Conservation (phyloP, 2,113 vertebrate genomes). For the Nycticryphes semicollaris region DNA sequence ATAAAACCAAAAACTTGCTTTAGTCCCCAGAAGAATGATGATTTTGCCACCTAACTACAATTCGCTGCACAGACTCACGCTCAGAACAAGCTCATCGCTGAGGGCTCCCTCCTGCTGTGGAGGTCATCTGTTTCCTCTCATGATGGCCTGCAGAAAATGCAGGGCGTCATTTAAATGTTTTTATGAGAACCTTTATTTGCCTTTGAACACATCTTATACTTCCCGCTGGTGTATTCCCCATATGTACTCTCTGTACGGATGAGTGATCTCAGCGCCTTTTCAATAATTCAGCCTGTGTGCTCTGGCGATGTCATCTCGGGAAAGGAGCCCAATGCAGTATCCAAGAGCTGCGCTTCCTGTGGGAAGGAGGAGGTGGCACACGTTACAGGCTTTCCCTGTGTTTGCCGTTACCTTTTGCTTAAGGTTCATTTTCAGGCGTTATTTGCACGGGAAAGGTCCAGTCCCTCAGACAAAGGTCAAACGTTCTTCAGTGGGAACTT, state of each 20-base stretch:
- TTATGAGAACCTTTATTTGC: neutral
- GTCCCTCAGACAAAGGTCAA: neutral
- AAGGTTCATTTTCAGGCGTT: neutral
- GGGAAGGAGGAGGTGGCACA: neutral
- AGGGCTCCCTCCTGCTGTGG: neutral
- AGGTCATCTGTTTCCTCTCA: neutral
- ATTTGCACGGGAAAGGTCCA: neutral
- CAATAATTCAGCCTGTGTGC: neutral
- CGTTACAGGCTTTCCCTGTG: neutral
- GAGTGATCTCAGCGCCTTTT: neutral
- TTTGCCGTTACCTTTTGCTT: accelerated
- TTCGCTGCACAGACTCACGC: accelerated
- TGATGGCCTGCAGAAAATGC: neutral
- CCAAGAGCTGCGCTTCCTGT: neutral
- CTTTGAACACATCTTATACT: neutral
- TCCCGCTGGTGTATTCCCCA: neutral
- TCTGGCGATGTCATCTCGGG: neutral
- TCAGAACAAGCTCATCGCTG: neutral
- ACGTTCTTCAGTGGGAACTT: neutral
- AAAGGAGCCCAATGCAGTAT: neutral
- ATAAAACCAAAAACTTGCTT: neutral
- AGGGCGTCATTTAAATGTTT: neutral
- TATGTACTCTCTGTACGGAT: accelerated
- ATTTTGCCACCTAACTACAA: neutral
- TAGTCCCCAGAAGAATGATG: accelerated